phyloP scores from a whole-genome alignment of 2,888 invertebrate genomes.

The Drosophila multiciliata region DNA sequence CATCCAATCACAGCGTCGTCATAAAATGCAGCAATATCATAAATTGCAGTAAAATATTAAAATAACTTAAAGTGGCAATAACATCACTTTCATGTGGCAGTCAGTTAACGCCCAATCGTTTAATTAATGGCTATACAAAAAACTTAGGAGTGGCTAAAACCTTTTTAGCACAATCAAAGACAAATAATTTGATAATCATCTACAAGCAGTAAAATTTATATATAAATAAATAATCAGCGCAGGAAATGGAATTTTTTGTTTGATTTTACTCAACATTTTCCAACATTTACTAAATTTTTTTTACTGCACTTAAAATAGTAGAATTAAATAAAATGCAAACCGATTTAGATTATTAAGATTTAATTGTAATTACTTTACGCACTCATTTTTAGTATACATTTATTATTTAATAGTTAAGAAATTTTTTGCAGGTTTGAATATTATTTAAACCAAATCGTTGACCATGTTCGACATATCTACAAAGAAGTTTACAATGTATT shows the following conservation, averaged over 20 bases:
- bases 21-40: conserved; percentile 49
- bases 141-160: neutral
- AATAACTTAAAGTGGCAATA: conserved; percentile 48
- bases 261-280: neutral
- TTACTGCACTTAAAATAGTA: neutral
- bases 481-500: neutral
- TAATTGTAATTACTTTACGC: neutral
- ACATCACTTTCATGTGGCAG: conserved; percentile 45
- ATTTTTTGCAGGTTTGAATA: neutral
- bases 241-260: neutral
- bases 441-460: neutral
- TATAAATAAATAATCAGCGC: neutral
- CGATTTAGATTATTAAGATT: neutral
- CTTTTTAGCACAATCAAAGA: neutral
- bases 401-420: neutral
- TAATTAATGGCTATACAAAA: conserved; percentile 9
- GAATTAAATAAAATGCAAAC: neutral
- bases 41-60: conserved; percentile 49
- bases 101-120: conserved; percentile 50
- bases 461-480: neutral
- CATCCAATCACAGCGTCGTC: conserved; percentile 24
- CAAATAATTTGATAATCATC: neutral
- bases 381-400: neutral
- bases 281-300: neutral
- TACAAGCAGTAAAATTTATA: conserved; percentile 6